Evolutionary conservation across 2,888 invertebrate species (phyloP).

Genomic region (Thera britannica): DNA sequence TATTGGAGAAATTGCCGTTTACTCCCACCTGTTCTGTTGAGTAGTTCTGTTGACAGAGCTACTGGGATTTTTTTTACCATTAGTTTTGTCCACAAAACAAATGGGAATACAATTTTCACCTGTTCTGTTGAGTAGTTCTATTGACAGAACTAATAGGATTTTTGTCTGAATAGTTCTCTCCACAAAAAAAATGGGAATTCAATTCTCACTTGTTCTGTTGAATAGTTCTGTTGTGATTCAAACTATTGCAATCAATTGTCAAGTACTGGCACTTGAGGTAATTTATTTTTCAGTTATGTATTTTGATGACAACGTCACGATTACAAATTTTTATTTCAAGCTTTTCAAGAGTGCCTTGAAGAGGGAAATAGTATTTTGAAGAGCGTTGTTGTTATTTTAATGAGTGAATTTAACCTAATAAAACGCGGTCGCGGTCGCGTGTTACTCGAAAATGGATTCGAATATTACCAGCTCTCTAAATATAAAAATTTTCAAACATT

Average conservation of each 20-base stretch:
- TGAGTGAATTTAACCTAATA: constrained; percentile 25
- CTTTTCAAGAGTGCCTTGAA: constrained; percentile 15
- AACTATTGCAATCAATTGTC: constrained; percentile 19
- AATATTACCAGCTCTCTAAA: constrained; percentile 25
- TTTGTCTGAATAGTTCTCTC: constrained; percentile 7
- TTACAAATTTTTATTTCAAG: constrained; percentile 15
- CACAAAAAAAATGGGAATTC: constrained; percentile 11
- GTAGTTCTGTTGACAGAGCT: too few relatives aligned
- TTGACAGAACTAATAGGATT: constrained; percentile 1
- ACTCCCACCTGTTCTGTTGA: too few relatives aligned
- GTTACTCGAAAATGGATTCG: constrained; percentile 33
- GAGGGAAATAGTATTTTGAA: too few relatives aligned
- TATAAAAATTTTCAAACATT: constrained; percentile 27
- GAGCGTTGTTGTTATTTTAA: constrained; percentile 24
- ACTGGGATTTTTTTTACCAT: too few relatives aligned
- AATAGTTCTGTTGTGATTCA: too few relatives aligned
- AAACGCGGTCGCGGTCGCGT: constrained; percentile 31
- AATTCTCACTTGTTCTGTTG: constrained; percentile 18
- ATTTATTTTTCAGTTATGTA: constrained; percentile 6
- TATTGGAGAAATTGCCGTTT: too few relatives aligned
- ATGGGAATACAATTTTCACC: too few relatives aligned
- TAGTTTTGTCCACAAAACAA: too few relatives aligned
- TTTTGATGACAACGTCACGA: constrained; percentile 10
- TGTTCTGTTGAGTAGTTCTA: too few relatives aligned
- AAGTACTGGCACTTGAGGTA: constrained; percentile 22